Percentiles rank a stretch among this genome's conserved stretches.
Conservation (phyloP, 2,888 invertebrate species). For the Monochamus alternatus region DNA sequence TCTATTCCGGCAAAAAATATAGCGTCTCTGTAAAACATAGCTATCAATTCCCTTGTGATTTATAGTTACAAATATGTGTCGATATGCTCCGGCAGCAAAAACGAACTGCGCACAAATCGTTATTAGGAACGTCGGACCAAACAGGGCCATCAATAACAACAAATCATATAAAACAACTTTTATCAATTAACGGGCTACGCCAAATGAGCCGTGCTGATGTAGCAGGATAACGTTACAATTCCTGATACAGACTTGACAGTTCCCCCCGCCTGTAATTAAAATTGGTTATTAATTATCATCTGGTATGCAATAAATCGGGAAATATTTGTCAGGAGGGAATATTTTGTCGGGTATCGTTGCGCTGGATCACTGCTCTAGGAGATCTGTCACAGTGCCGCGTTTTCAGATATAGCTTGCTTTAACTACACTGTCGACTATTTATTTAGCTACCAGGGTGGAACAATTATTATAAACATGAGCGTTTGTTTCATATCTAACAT, state of each 20-base stretch:
- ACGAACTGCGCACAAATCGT: conserved; percentile 13
- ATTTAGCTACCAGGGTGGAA: no score
- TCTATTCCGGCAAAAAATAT: background rate
- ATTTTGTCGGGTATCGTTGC: background rate
- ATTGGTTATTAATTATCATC: background rate
- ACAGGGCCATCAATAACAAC: conserved; percentile 32
- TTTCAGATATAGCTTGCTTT: no score
- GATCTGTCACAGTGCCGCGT: no score
- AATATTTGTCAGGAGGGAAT: background rate
- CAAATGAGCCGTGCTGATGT: conserved; percentile 19
- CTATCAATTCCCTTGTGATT: conserved; percentile 19
- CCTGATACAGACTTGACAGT: background rate
- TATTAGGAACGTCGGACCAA: conserved; percentile 2
- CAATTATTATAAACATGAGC: no score
- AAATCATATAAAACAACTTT: conserved; percentile 38
- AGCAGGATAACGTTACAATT: background rate
- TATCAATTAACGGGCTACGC: conserved; percentile 30
- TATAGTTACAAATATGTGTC: conserved; percentile 31
- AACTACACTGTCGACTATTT: no score
- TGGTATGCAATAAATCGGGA: background rate
- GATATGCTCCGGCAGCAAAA: conserved; percentile 1
- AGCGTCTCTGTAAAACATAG: background rate
- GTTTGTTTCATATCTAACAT: no score
- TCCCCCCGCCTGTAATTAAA: background rate
- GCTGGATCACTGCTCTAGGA: no score